Conservation (phyloP, 2,888 invertebrate species). For the Lasius fuliginosus region DNA sequence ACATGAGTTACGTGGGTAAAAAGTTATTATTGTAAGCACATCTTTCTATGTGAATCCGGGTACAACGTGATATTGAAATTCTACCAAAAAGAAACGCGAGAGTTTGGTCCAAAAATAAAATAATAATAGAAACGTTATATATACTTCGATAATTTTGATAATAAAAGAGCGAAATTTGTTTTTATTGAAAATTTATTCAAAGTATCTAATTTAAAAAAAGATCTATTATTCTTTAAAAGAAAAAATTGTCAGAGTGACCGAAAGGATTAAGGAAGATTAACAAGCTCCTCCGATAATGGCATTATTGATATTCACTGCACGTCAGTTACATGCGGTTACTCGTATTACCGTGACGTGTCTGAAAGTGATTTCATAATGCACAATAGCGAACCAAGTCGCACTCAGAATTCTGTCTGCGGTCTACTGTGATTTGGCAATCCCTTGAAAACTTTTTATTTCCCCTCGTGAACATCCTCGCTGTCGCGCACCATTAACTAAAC, state of each 20-base stretch:
- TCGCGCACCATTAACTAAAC: conserved; percentile 26
- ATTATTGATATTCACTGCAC: conserved; percentile 43
- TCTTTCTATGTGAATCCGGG: neutral
- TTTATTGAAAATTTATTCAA: neutral
- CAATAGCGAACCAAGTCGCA: conserved; percentile 1
- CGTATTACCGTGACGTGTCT: conserved; percentile 29
- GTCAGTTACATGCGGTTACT: conserved; percentile 22
- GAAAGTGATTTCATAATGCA: conserved; percentile 49
- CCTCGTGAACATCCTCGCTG: neutral
- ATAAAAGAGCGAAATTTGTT: conserved; percentile 10
- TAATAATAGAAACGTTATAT: neutral
- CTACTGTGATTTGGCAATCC: conserved; percentile 12
- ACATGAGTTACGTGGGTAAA: conserved; percentile 27
- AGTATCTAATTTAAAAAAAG: neutral
- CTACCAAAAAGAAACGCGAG: neutral
- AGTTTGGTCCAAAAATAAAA: neutral
- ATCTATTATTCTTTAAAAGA: neutral
- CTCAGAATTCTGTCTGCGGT: conserved; percentile 25
- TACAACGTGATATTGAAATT: conserved; percentile 8
- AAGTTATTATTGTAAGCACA: conserved; percentile 26
- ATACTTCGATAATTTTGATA: conserved; percentile 16
- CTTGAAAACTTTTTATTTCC: neutral
- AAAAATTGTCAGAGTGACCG: neutral
- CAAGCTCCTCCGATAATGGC: neutral
- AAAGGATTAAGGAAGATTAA: neutral